A percentile compares a stretch with the other conserved stretches of the same genome.
phyloP scores from a whole-genome alignment of 2,113 vertebrate genomes.

The Crotalus tigris region DNA sequence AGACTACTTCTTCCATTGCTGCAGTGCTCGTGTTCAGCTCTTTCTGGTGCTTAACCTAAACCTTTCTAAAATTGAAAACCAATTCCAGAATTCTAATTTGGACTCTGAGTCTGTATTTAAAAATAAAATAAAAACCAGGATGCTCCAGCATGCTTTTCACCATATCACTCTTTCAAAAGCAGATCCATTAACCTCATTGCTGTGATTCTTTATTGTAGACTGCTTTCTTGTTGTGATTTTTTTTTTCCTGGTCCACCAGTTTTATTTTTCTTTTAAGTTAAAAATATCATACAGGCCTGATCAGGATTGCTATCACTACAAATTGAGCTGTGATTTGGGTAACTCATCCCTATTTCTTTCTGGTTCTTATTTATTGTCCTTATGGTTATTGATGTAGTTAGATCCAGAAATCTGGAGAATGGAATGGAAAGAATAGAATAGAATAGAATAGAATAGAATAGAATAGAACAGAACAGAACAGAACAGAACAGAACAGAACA shows the following conservation, averaged over 20 bases:
- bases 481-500: too few species aligned
- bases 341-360: not conserved
- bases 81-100: not conserved
- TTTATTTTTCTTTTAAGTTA: not conserved
- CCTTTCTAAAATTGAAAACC: not conserved
- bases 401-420: not conserved
- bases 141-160: not conserved
- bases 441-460: accelerated
- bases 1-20: not conserved
- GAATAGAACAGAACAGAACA: too few species aligned
- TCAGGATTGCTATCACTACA: not conserved
- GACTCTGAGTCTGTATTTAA: not conserved
- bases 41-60: not conserved
- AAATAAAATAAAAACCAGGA: not conserved
- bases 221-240: not conserved
- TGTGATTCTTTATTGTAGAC: not conserved
- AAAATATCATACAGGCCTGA: not conserved
- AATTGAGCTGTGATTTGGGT: not conserved
- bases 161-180: not conserved
- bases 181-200: not conserved
- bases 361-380: not conserved
- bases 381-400: not conserved
- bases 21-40: not conserved
- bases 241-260: not conserved
- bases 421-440: too few species aligned